Evolutionary conservation across 2,113 vertebrate genomes (phyloP), one percentile per base, ranked within the genome.

Genomic region (Gorsachius goisagi): DNA sequence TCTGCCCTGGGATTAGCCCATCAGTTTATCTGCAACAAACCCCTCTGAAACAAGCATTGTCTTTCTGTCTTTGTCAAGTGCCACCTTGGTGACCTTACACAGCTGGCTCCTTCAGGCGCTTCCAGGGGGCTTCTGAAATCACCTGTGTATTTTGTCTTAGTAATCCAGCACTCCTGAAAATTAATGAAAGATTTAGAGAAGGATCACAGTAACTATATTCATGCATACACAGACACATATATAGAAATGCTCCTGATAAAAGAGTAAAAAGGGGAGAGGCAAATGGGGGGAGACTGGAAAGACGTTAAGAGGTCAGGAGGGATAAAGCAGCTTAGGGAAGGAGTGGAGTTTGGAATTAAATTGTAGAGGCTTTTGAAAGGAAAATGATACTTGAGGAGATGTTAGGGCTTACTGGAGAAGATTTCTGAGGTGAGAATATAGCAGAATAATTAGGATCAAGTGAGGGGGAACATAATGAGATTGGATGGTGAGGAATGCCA

Each of bases 401-500:
- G 88, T 73, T 90, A 93, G 37, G 56, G 28, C 78, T 83, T 88
- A 33, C 71, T 83, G 90, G 53, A 93, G 53, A 79, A 92, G 45
- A 72, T 91, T 93, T 88, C 71, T 86, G 82, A 91, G 72, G 69
- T 76, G n/a, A 92, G 49, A 73, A 85, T 66, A 58, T 19, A 94
- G 81, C 35, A 87, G 81, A 89, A 92, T 85, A 96, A 95, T 91
- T 91, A 94, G 62, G 81, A 93, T 88, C 87, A 94, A 96, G 91
- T 88, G 93, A 89, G 94, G 69, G 66, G 87, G 62, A 96, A 87
- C 77, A 28, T 87, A 87, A 91, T 85, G 81, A 91, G 87, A 85
- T 41, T 75, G 73, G 81, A 39, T 66, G 58, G 74, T 91, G 91
- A 89, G 60, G 96, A 95, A 82, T 75, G 84, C 49, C 85, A 55